Evolutionary conservation across 2,797 vertebrate genomes (phyloP).

Genomic region (Synanceia verrucosa): DNA sequence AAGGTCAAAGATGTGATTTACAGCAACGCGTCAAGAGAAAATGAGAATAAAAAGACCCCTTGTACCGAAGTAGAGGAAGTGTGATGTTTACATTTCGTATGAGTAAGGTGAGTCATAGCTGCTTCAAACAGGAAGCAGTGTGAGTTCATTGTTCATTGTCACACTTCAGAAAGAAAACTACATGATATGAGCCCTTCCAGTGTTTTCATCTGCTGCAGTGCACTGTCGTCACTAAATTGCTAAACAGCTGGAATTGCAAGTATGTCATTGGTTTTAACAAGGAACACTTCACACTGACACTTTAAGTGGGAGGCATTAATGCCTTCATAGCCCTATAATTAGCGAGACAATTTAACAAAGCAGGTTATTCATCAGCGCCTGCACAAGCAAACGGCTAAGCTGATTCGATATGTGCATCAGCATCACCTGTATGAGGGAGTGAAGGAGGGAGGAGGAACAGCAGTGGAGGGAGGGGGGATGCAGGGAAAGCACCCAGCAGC

Average conservation of each 20-base stretch:
- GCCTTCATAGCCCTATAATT: slow-evolving; percentile 37
- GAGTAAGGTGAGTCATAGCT: slow-evolving; percentile 23
- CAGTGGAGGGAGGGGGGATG: neutral
- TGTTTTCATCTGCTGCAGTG: slow-evolving; percentile 3
- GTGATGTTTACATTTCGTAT: slow-evolving; percentile 8
- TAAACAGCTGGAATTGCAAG: slow-evolving; percentile 11
- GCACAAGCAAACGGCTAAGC: slow-evolving; percentile 12
- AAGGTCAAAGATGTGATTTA: slow-evolving; percentile 67
- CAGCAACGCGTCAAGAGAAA: neutral
- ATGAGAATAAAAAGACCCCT: neutral
- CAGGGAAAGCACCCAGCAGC: neutral
- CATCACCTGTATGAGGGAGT: slow-evolving; percentile 39
- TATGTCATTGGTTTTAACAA: slow-evolving; percentile 36
- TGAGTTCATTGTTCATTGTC: slow-evolving; percentile 23
- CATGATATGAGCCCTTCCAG: neutral
- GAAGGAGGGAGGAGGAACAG: neutral
- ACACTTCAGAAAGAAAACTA: neutral
- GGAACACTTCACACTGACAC: slow-evolving; percentile 29
- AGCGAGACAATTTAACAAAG: slow-evolving; percentile 39
- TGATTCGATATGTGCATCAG: slow-evolving; percentile 43
- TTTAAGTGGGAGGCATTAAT: slow-evolving; percentile 39
- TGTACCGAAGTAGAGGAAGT: neutral
- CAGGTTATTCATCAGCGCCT: slow-evolving; percentile 26
- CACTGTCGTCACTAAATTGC: slow-evolving; percentile 28
- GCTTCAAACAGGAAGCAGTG: slow-evolving; percentile 8